Conservation (phyloP, 2,888 invertebrate genomes). For the Odontocerum albicorne region DNA sequence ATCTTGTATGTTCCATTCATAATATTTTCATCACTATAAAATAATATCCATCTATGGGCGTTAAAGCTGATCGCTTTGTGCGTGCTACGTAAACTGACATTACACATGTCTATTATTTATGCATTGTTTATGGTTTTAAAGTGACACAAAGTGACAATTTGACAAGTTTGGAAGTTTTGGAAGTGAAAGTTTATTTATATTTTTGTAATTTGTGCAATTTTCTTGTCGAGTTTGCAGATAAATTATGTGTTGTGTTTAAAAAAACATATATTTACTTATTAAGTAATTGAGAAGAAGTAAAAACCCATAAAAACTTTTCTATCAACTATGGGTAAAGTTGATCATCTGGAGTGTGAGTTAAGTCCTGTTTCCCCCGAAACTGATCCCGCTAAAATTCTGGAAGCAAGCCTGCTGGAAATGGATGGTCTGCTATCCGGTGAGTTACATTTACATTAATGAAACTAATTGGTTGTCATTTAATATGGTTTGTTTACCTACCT, state of each 20-base stretch:
- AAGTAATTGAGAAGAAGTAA: no score
- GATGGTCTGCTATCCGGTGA: constrained; percentile 85
- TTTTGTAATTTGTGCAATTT: constrained; percentile 4
- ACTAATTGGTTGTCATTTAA: no score
- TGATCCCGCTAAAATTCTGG: constrained; percentile 83
- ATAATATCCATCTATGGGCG: no score
- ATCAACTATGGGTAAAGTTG: constrained; percentile 54
- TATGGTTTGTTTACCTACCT: no score
- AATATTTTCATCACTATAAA: no score
- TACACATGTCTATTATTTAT: neutral
- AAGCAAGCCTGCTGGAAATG: constrained; percentile 85
- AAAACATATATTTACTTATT: neutral
- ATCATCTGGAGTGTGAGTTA: constrained; percentile 49
- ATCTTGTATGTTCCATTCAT: no score
- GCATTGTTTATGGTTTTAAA: constrained; percentile 13
- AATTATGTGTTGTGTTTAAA: neutral
- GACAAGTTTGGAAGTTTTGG: constrained; percentile 21
- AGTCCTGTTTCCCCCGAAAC: constrained; percentile 53
- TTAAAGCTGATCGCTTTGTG: no score
- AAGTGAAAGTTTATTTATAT: constrained; percentile 26
- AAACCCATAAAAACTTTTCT: no score
- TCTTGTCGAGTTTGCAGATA: neutral
- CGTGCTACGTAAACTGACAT: no score
- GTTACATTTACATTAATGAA: no score
- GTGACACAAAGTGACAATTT: constrained; percentile 13